Base-by-base conservation (phyloP, 2,888 invertebrate species). In the Drosophila birchii region DNA sequence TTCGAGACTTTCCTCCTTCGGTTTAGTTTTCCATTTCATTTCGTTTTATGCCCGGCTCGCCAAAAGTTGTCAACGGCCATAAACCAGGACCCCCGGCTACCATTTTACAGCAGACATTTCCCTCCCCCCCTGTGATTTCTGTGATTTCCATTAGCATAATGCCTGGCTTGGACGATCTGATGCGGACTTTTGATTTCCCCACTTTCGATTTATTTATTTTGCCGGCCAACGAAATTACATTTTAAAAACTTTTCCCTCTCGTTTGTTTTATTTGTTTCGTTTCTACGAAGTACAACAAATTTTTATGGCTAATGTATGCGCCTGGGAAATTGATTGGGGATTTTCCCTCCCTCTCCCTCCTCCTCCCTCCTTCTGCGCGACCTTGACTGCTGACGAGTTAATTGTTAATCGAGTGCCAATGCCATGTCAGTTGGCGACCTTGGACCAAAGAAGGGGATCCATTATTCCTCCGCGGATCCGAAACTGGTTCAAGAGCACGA, bases 291-390 rank as follows among this genome's bases (percentile, higher is more conserved):
- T 64, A 61, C 55, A 64, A 57, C 60, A 71, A 29, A 79, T 75
- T 81, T 90, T 91, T 87, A 91, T 89, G 82, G 88, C 90, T 87
- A 90, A 91, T 90, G 89, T 90, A 91, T 91, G 91, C 86, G 80
- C 86, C 79, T 85, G 70, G 66, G 56, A 77, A 79, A 81, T 90
- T 86, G 79, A 80, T 76, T 78, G 53, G 49, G 23, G 16, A 36
- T 51, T 23, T 36, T 38, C 16, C 38, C 29, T 44, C 63, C 56
- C 57, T 5, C 12, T 36, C 47, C 63, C 53, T 59, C 45, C 36
- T 56, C 18, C 8, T 16, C 5, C 12, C 32, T 6, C 8, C 11
- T 41, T 57, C 57, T 47, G 70, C 39, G 67, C 56, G 71, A 73
- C 62, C 73, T 54, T 54, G 44, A 54, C 16, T 36, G 39, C 41